A percentile compares a stretch with the other conserved stretches of the same genome.
Conservation (phyloP, 2,113 vertebrate species). For the Stictonetta naevosa region DNA sequence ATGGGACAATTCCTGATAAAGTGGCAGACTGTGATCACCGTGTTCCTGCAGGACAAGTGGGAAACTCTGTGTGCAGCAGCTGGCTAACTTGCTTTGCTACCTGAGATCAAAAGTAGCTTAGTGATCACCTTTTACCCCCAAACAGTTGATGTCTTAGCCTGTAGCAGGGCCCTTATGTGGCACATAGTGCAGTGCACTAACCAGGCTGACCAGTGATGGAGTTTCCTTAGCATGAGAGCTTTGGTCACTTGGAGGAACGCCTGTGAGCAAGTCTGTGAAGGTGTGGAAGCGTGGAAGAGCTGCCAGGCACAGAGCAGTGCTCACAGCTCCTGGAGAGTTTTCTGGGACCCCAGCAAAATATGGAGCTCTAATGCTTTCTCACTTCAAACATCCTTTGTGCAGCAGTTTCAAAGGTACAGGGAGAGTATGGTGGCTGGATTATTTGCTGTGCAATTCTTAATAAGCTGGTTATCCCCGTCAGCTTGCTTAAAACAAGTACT, state of each 20-base stretch:
- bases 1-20: not conserved
- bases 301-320: not conserved
- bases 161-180: not conserved
- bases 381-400: not conserved
- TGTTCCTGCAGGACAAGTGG: not conserved
- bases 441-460: not conserved
- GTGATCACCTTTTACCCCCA: not conserved
- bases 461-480: not conserved
- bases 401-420: not conserved
- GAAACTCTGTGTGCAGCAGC: not conserved
- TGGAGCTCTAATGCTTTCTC: not conserved
- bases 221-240: not conserved
- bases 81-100: not conserved
- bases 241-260: not conserved
- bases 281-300: not conserved
- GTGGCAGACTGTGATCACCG: accelerated
- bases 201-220: not conserved
- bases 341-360: not conserved
- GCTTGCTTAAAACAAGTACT: not conserved
- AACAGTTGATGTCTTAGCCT: too few relatives aligned
- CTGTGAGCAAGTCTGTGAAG: not conserved
- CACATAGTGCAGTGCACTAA: not conserved
- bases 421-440: not conserved
- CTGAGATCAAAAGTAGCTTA: not conserved
- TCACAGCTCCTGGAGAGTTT: not conserved